Evolutionary conservation across 2,888 invertebrate genomes (phyloP), one percentile per base, ranked within the genome.

Genomic region (Hypolimnas misippus): DNA sequence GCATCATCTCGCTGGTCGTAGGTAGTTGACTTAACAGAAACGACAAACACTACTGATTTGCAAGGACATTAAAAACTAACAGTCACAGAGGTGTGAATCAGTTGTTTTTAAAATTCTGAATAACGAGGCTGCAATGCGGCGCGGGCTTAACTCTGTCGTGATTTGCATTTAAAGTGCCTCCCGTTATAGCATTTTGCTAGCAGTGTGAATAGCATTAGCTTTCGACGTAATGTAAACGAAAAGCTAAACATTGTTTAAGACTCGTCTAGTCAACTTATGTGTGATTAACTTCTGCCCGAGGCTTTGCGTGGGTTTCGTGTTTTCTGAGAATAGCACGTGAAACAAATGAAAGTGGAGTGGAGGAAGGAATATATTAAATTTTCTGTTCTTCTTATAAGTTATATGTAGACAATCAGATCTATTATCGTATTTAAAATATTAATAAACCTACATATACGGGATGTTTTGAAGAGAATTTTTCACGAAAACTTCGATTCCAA

Each of bases 151-250:
- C 75, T 79, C 80, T 75, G 75, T 70, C 73, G 70, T 73, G 75
- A 87, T 87, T 86, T 87, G 82, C 87, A 87, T 87, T 77, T 83
- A 82, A 83, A 86, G 82, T 77, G 79, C 81, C 75, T 79, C 79
- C 78, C 76, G 73, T 77, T 77, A 76, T 75, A 71, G 70, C 76
- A 74, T 76, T 77, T 79, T 78, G 77, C 69, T 73, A 66, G 65
- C 67, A 68, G 51, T 59, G 46, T 63, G 60, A 60, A 60, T 65
- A 57, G 52, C 63, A 57, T 65, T 55, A 59, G 59, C 62, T 55
- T 42, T 44, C 29, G 42, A 63, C 55, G n/a, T 38, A 21, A 21
- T 42, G 42, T 19, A 8, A 53, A n/a, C 21, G 35, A 52, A 17
- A 53, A 52, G 44, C 42, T 19, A 57, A 33, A 50, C 42, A 40